Evolutionary conservation across 37 sponge, comb jelly and placozoan species (phyloP), one percentile per base, ranked within the genome.

Genomic region (Diacarnus erythraeanus): DNA sequence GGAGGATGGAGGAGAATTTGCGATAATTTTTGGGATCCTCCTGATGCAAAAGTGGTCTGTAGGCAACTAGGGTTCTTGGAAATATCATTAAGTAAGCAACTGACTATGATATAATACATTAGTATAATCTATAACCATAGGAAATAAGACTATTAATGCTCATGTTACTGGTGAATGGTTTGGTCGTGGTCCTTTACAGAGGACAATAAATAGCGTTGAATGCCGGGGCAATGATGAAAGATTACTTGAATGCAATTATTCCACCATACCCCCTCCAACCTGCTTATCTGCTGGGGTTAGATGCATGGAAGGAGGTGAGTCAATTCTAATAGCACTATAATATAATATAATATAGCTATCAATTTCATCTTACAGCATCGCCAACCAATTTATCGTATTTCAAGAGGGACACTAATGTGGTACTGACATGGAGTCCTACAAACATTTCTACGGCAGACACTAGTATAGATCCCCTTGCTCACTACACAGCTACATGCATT

Each of bases 31-130:
- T 75, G 75, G 75, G 23, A 44, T 44, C 1, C 58, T 51, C 2
- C 1, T 54, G 57, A 51, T 75, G 75, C 57, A 75, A 21, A 26
- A 21, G 75, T 54, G 10, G 57, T 18, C 31, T 75, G 75, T 26
- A 47, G 59, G 44, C 59, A 75, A 51, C 34, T 75, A 25, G 75
- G 75, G 10, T 12, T 47, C 12, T 15, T 47, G 12, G 51, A 12
- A 47, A 47, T 47, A 15, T 15, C 51, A 15, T 12, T 12, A 47
- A 6, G 51, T 47, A 47, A 47, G 51, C 51, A 47, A 12, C 6
- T 12, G n/a, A n/a, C n/a, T n/a, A n/a, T n/a, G n/a, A n/a, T n/a
- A n/a, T n/a, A n/a, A n/a, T n/a, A n/a, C n/a, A n/a, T n/a, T n/a
- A n/a, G n/a, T n/a, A n/a, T n/a, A n/a, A n/a, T n/a, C n/a, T n/a